Evolutionary conservation across 2,113 vertebrate genomes (phyloP).

Genomic region (Gymnorhina tibicen): DNA sequence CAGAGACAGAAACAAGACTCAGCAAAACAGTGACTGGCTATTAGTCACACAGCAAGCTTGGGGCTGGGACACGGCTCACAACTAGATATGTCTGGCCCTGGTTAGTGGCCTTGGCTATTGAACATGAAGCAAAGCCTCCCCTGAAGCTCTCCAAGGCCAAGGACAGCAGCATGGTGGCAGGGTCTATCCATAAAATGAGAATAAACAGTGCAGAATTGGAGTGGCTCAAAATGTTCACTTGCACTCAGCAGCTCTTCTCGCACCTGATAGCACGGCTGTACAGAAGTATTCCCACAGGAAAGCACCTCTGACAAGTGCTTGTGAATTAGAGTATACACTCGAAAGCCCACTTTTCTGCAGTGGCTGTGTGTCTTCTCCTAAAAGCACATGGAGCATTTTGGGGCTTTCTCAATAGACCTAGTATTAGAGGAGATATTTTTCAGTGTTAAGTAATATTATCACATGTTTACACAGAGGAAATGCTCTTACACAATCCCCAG

Average conservation of each 20-base stretch:
- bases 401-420: not conserved
- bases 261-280: not conserved
- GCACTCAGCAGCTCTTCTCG: not conserved
- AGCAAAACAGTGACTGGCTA: not conserved
- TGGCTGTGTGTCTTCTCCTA: not conserved
- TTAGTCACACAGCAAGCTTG: not conserved
- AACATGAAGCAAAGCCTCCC: not conserved
- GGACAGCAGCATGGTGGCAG: not conserved
- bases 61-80: not conserved
- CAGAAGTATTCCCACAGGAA: not conserved
- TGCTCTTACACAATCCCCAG: not conserved
- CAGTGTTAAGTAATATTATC: not conserved
- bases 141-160: not conserved
- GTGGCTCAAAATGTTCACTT: not conserved
- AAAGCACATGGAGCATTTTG: not conserved
- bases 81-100: not conserved
- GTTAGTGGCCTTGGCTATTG: not conserved
- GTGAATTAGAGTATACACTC: not conserved
- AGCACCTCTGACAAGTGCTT: not conserved
- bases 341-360: not conserved
- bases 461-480: not conserved
- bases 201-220: not conserved
- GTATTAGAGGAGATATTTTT: not conserved
- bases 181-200: not conserved
- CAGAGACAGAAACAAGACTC: not conserved